phyloP scores from a whole-genome alignment of 2,113 vertebrate species.

The Myotis yumanensis region DNA sequence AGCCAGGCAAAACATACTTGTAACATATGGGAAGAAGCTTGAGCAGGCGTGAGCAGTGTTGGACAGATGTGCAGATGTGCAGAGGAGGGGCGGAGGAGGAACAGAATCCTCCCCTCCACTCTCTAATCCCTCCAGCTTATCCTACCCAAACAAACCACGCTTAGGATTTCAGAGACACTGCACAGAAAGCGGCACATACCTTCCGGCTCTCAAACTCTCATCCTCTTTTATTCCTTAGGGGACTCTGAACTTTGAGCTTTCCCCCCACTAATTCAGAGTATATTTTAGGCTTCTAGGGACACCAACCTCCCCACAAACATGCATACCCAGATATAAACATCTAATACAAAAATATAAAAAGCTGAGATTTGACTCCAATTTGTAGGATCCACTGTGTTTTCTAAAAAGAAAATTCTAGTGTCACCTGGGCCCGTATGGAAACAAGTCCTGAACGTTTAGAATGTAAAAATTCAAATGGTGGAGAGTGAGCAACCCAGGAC shows the following conservation, averaged over 20 bases:
- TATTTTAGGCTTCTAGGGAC: slow-evolving; percentile 77
- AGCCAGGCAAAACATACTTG: slow-evolving; percentile 78
- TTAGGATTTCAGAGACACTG: slow-evolving; percentile 80
- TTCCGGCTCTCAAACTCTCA: background rate
- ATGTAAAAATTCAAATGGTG: background rate
- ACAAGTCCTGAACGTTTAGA: background rate
- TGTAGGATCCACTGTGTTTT: background rate
- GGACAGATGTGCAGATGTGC: slow-evolving; percentile 81
- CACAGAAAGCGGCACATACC: slow-evolving; percentile 63
- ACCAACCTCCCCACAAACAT: background rate
- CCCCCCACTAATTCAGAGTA: slow-evolving; percentile 80
- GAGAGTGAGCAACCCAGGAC: background rate
- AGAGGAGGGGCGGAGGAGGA: slow-evolving; percentile 65
- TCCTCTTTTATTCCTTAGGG: slow-evolving; percentile 17
- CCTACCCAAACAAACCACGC: slow-evolving; percentile 78
- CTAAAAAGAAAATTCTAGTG: background rate
- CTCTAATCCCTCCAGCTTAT: background rate
- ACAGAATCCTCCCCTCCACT: background rate
- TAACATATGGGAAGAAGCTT: slow-evolving; percentile 77
- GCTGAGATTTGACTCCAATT: background rate
- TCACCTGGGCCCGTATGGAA: background rate
- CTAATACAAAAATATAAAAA: background rate
- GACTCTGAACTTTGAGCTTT: slow-evolving; percentile 67
- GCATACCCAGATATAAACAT: background rate
- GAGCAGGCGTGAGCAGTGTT: slow-evolving; percentile 77